These are phyloP conservation scores for Cantharis flavilabris DNA, from an alignment of 2,888 invertebrate genomes.

Conservation along the genomic window DNA sequence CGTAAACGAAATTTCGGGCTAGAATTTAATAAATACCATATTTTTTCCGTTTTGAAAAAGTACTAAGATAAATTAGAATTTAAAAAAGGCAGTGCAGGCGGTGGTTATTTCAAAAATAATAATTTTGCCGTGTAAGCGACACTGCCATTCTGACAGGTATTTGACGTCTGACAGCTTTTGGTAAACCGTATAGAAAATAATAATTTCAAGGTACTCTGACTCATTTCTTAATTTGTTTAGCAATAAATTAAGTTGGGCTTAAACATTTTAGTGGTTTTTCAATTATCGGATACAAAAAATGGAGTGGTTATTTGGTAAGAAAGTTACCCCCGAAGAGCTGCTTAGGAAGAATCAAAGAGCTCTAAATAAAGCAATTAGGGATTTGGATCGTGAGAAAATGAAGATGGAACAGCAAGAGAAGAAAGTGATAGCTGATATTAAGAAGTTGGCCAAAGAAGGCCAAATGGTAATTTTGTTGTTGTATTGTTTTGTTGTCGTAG, in stretches of 20 bases:
- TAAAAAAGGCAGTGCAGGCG: no score
- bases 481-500: neutral
- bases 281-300: conserved; percentile 54
- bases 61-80: neutral
- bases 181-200: neutral
- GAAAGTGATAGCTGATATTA: conserved; percentile 96
- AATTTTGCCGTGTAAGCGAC: neutral
- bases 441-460: conserved; percentile 97
- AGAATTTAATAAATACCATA: neutral
- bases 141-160: neutral
- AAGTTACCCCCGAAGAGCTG: conserved; percentile 97
- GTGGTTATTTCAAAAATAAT: neutral
- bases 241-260: neutral
- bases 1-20: neutral
- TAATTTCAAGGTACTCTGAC: neutral
- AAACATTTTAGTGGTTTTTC: neutral
- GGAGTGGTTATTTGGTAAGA: conserved; percentile 97
- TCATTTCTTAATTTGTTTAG: neutral
- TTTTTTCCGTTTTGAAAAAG: neutral
- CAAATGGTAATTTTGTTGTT: conserved; percentile 78
- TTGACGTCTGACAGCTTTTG: neutral
- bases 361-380: conserved; percentile 96
- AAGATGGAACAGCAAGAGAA: conserved; percentile 99
- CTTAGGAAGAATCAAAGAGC: conserved; percentile 97
- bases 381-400: conserved; percentile 89